Evolutionary conservation across 2,797 vertebrate species (phyloP).

Genomic region (Echeneis naucrates): DNA sequence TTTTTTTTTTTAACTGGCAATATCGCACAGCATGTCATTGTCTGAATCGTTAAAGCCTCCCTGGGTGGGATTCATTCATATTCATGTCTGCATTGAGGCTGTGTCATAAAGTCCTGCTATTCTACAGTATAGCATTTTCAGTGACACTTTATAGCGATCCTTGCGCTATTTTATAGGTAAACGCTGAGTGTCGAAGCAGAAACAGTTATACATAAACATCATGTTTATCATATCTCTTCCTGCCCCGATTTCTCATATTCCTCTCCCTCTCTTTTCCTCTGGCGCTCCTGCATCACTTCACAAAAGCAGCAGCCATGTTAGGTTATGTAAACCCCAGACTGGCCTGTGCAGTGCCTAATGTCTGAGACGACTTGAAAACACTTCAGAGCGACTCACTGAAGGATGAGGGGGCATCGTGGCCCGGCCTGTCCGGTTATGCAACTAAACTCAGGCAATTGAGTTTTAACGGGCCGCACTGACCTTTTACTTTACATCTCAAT

Average conservation of each 20-base stretch:
- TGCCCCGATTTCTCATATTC: constrained; percentile 14
- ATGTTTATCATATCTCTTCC: constrained; percentile 7
- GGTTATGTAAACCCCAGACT: constrained; percentile 63
- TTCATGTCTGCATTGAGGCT: constrained; percentile 22
- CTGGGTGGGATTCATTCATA: constrained; percentile 8
- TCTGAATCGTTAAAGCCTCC: constrained; percentile 30
- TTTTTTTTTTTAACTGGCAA: constrained; percentile 8
- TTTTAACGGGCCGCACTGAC: constrained; percentile 65
- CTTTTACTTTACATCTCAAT: constrained; percentile 67
- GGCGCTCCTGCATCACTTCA: constrained; percentile 24
- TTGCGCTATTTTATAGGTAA: neutral
- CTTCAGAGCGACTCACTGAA: constrained; percentile 36
- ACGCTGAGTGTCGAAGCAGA: constrained; percentile 7
- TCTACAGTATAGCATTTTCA: constrained; percentile 9
- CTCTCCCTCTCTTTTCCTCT: constrained; percentile 5
- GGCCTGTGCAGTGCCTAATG: constrained; percentile 33
- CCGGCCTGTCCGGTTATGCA: constrained; percentile 49
- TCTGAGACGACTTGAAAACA: constrained; percentile 51
- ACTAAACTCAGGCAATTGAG: constrained; percentile 65
- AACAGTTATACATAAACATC: neutral
- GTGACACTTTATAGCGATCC: neutral
- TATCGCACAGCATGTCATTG: constrained; percentile 14
- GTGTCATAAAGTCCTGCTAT: neutral
- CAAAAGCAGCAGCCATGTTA: constrained; percentile 57
- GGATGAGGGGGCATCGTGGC: constrained; percentile 31